These are phyloP conservation scores for Malurus melanocephalus DNA, from an alignment of 2,113 vertebrate species.

Conservation along the genomic window DNA sequence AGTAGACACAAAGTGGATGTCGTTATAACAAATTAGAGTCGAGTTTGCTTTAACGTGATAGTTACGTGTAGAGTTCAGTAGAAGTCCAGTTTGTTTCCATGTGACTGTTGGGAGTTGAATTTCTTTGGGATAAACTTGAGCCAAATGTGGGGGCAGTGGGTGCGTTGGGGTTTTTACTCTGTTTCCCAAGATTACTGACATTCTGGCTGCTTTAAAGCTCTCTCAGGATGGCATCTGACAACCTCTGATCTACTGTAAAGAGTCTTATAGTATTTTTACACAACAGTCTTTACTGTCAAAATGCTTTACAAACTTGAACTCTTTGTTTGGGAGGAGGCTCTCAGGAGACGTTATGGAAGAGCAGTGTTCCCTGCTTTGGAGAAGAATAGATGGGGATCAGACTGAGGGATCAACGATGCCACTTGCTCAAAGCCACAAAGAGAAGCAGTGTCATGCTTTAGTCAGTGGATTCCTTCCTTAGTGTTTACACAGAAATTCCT, in stretches of 20 bases:
- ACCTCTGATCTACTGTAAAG: neutral
- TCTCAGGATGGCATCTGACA: neutral
- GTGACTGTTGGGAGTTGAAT: neutral
- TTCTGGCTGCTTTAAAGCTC: constrained; percentile 6
- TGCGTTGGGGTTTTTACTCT: neutral
- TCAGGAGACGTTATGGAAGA: neutral
- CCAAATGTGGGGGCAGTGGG: neutral
- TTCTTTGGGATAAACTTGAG: neutral
- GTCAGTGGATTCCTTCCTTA: neutral
- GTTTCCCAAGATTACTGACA: neutral
- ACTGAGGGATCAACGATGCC: neutral
- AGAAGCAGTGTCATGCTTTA: neutral
- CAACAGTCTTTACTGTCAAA: neutral
- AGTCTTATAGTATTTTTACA: neutral
- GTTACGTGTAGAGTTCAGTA: neutral
- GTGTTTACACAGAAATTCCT: neutral
- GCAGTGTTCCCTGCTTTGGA: neutral
- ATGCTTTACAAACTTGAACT: neutral
- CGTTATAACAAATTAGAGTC: neutral
- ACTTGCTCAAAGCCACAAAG: neutral
- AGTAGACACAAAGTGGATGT: neutral
- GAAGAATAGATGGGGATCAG: neutral
- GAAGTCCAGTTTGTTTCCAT: neutral
- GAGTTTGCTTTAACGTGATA: neutral
- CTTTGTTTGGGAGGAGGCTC: neutral